These are phyloP conservation scores for Colinus virginianus DNA, from an alignment of 2,113 vertebrate genomes.

Conservation along the genomic window DNA sequence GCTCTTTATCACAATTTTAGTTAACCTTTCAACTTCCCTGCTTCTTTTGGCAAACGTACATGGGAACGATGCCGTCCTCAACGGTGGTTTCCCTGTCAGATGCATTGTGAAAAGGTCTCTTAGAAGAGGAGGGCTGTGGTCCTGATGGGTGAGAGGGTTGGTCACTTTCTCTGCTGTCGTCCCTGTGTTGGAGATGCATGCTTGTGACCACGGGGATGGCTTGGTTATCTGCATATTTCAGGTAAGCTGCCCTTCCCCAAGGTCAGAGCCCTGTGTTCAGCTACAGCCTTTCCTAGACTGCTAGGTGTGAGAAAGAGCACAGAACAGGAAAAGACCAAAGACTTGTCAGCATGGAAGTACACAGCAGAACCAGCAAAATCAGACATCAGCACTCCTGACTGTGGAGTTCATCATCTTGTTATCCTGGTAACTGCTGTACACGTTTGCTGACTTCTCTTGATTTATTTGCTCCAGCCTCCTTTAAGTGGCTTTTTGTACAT, in stretches of 20 bases:
- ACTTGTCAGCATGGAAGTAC: background rate
- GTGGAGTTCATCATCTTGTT: slow-evolving; percentile 59
- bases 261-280: background rate
- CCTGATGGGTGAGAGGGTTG: background rate
- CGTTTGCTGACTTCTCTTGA: slow-evolving; percentile 16
- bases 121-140: background rate
- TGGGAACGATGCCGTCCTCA: background rate
- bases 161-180: background rate
- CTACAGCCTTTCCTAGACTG: background rate
- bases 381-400: background rate
- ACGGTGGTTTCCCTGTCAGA: background rate
- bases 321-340: background rate
- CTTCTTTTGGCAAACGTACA: background rate
- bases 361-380: background rate
- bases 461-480: slow-evolving; percentile 63
- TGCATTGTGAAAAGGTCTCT: background rate
- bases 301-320: background rate
- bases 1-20: background rate
- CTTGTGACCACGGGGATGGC: background rate
- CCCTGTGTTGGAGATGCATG: accelerated
- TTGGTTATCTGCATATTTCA: background rate
- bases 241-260: background rate
- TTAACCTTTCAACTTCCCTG: background rate
- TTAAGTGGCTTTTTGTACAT: slow-evolving; percentile 72
- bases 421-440: slow-evolving; percentile 59